These are phyloP conservation scores for Rhinogobius similis DNA, from an alignment of 2,113 vertebrate genomes.

Conservation along the genomic window DNA sequence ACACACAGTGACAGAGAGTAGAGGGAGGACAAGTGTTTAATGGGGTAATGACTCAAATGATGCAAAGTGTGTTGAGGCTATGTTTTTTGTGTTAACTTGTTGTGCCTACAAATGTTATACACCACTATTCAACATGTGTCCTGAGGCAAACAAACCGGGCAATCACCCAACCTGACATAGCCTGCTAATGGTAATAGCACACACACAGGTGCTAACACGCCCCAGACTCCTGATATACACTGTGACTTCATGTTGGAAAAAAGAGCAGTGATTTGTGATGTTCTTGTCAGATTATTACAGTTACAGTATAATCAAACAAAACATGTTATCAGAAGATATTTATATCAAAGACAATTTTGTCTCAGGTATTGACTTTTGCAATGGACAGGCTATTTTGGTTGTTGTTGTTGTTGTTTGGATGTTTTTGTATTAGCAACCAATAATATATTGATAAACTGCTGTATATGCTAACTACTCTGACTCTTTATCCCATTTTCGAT, in stretches of 20 bases:
- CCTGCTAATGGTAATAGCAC: constrained; percentile 19
- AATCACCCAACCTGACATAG: constrained; percentile 44
- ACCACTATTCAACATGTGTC: constrained; percentile 21
- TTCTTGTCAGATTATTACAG: not conserved
- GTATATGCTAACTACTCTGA: too few species aligned
- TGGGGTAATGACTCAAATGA: constrained; percentile 26
- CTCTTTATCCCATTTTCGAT: too few species aligned
- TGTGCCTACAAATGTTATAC: constrained; percentile 47
- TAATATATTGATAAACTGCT: too few species aligned
- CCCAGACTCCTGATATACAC: constrained; percentile 16
- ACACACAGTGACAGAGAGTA: constrained; percentile 7
- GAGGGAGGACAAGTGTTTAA: constrained; percentile 16
- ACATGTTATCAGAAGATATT: too few species aligned
- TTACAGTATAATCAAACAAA: not conserved
- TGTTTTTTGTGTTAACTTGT: constrained; percentile 43
- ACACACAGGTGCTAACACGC: constrained; percentile 48
- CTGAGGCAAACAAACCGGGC: constrained; percentile 30
- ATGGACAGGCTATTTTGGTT: too few species aligned
- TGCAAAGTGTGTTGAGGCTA: constrained; percentile 3
- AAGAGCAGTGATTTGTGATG: constrained; percentile 13
- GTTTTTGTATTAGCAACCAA: too few species aligned
- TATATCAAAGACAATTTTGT: too few species aligned
- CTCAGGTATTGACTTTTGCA: too few species aligned
- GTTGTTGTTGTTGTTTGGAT: too few species aligned
- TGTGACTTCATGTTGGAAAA: constrained; percentile 12